phyloP scores from a whole-genome alignment of 2,113 vertebrate genomes.

The Pteropus alecto region DNA sequence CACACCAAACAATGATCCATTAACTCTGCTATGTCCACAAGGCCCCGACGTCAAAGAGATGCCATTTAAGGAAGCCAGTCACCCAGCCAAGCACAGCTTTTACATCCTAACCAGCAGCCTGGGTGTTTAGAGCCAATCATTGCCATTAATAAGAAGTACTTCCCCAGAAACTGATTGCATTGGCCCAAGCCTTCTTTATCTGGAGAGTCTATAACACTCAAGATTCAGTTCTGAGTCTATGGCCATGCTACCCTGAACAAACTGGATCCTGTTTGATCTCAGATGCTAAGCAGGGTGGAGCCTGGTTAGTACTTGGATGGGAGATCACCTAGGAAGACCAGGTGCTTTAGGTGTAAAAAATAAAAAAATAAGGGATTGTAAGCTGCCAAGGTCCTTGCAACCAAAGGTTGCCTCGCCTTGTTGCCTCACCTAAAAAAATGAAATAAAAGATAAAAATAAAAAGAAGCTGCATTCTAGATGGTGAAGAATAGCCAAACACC shows the following conservation, averaged over 20 bases:
- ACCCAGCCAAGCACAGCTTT: background rate
- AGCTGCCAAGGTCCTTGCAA: too few species aligned
- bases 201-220: background rate
- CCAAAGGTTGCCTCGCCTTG: too few species aligned
- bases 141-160: background rate
- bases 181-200: background rate
- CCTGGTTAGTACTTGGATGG: too few species aligned
- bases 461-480: background rate
- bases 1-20: background rate
- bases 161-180: background rate
- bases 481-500: background rate
- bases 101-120: background rate
- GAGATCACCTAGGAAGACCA: too few species aligned
- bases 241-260: too few species aligned
- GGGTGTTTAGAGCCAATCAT: background rate
- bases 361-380: too few species aligned
- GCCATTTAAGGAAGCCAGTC: background rate
- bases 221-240: too few species aligned
- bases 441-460: too few species aligned
- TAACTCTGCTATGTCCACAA: background rate
- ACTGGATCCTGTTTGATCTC: too few species aligned
- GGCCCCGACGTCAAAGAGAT: background rate
- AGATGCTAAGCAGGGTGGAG: too few species aligned
- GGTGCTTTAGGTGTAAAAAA: too few species aligned
- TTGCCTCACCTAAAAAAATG: too few species aligned